A percentile compares a stretch with the other conserved stretches of the same genome.
Conservation (phyloP, 2,797 vertebrate genomes). For the Telmatherina bonti region DNA sequence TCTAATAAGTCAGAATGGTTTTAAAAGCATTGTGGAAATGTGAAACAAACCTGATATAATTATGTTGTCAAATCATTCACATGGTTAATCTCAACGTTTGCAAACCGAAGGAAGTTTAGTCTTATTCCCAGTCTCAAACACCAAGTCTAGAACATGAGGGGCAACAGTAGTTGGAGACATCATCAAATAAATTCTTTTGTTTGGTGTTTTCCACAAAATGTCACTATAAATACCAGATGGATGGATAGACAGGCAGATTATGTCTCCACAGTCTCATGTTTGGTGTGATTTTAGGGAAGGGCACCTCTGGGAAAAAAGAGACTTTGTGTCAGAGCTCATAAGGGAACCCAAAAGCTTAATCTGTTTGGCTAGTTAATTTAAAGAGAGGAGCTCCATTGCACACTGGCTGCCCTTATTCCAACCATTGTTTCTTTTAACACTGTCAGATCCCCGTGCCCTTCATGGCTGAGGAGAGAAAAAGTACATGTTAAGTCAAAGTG, state of each 20-base stretch:
- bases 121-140: no score
- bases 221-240: background rate
- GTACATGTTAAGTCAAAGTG: conserved; percentile 61
- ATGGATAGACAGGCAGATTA: background rate
- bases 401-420: conserved; percentile 34
- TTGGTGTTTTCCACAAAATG: no score
- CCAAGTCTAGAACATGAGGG: no score
- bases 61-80: no score
- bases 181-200: no score
- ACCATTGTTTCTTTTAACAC: conserved; percentile 38
- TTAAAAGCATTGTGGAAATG: no score
- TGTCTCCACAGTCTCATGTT: background rate
- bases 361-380: conserved; percentile 50
- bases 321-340: conserved; percentile 39
- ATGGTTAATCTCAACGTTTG: no score
- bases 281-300: conserved; percentile 10
- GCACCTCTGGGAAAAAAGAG: conserved; percentile 31
- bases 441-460: conserved; percentile 64
- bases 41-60: no score
- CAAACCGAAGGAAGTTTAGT: no score
- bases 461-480: conserved; percentile 60
- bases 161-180: no score
- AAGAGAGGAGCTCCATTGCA: conserved; percentile 22
- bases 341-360: conserved; percentile 32
- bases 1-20: no score